phyloP scores from a whole-genome alignment of 1,140 invertebrate genomes.

The Drosophila varians region DNA sequence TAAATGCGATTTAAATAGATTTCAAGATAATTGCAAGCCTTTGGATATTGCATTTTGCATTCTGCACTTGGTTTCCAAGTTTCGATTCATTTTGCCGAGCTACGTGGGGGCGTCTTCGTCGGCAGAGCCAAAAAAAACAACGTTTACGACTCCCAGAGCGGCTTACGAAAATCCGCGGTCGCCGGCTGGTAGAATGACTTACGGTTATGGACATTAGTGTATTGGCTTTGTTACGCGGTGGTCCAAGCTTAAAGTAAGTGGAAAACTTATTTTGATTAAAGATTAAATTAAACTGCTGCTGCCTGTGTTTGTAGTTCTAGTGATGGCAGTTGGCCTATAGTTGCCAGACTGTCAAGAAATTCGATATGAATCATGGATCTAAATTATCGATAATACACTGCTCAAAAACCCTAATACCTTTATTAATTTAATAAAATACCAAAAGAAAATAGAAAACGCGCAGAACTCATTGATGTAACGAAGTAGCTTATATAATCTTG shows the following conservation, averaged over 20 bases:
- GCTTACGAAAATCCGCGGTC: not conserved
- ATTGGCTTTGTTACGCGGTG: conserved; percentile 61
- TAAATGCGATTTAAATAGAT: conserved; percentile 41
- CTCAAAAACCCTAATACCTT: not conserved
- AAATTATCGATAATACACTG: not conserved
- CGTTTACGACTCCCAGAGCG: conserved; percentile 11
- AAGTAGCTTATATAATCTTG: no score
- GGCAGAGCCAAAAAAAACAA: conserved; percentile 10
- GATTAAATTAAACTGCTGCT: conserved; percentile 63
- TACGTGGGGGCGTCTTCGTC: conserved; percentile 71
- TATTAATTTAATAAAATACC: not conserved
- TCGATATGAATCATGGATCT: not conserved
- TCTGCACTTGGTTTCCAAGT: conserved; percentile 31
- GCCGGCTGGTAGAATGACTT: conserved; percentile 37
- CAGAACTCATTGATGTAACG: no score
- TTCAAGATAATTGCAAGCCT: conserved; percentile 37
- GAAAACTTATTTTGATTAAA: conserved; percentile 40
- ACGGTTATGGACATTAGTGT: conserved; percentile 82
- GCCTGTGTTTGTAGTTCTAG: conserved; percentile 71
- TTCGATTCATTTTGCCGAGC: conserved; percentile 26
- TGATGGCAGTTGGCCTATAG: conserved; percentile 5
- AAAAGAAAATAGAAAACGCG: not conserved
- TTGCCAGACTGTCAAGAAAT: not conserved
- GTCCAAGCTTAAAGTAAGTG: conserved; percentile 49
- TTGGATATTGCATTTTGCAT: conserved; percentile 40